Percentiles rank a stretch among this genome's conserved stretches.
Conservation (phyloP, 2,888 invertebrate species). For the Euproctis similis region DNA sequence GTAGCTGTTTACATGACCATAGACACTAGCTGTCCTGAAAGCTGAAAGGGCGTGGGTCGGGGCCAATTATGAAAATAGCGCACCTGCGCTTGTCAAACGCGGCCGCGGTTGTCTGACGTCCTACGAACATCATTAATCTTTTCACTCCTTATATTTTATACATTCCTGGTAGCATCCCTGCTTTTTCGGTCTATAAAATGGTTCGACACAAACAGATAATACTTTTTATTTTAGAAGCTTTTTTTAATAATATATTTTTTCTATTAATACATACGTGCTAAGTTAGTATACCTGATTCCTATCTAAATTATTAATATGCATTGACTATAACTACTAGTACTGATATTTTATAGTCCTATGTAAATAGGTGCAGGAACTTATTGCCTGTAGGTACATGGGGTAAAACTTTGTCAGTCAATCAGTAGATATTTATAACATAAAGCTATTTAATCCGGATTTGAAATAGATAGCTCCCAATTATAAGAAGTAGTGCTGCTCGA, state of each 20-base stretch:
- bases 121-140: constrained; percentile 65
- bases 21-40: constrained; percentile 42
- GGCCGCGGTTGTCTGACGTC: constrained; percentile 64
- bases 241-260: no score
- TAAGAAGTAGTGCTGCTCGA: no score
- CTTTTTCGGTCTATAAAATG: constrained; percentile 28
- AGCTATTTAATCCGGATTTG: no score
- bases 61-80: constrained; percentile 75
- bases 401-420: no score
- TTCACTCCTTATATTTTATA: constrained; percentile 65
- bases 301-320: no score
- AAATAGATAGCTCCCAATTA: no score
- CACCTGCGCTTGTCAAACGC: constrained; percentile 74
- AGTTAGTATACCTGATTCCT: no score
- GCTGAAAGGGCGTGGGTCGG: constrained; percentile 68
- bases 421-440: no score
- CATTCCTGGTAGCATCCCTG: constrained; percentile 54
- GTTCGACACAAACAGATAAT: constrained; percentile 31
- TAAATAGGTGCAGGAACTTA: no score
- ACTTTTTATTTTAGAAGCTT: constrained; percentile 19
- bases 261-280: constrained; percentile 1
- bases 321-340: no score
- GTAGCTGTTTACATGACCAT: constrained; percentile 24
- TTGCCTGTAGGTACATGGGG: no score
- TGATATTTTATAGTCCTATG: no score